Evolutionary conservation across 2,888 invertebrate genomes (phyloP).

Genomic region (Chrysomela aeneicollis): DNA sequence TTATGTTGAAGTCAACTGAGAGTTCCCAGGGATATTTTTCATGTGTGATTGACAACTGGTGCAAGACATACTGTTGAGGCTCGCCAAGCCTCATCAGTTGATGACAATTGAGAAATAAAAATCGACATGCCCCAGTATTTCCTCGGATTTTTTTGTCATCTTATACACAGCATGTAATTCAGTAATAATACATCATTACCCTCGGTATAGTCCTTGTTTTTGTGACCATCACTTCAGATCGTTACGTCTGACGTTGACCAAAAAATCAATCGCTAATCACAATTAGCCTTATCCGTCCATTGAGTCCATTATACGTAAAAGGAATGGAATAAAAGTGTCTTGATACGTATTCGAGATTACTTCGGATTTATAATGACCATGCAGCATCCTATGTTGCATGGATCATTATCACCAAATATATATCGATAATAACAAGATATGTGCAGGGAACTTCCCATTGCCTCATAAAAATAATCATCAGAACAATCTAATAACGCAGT

Average conservation of each 20-base stretch:
- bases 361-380: not conserved
- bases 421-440: conserved; percentile 5
- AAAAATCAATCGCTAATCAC: not conserved
- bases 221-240: too few relatives aligned
- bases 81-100: too few relatives aligned
- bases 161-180: too few relatives aligned
- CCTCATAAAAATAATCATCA: not conserved
- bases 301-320: not conserved
- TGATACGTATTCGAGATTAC: not conserved
- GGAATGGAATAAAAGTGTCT: conserved; percentile 6
- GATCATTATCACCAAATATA: conserved; percentile 1
- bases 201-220: too few relatives aligned
- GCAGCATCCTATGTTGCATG: not conserved
- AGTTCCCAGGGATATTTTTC: too few relatives aligned
- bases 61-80: too few relatives aligned
- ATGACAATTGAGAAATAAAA: too few relatives aligned
- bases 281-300: not conserved
- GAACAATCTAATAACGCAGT: not conserved
- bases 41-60: too few relatives aligned
- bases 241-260: not conserved
- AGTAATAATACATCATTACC: too few relatives aligned
- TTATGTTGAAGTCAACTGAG: too few relatives aligned
- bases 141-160: too few relatives aligned
- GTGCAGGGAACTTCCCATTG: not conserved
- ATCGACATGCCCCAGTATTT: too few relatives aligned